phyloP scores from a whole-genome alignment of 2,888 invertebrate genomes.

The Falcaria lacertinaria region DNA sequence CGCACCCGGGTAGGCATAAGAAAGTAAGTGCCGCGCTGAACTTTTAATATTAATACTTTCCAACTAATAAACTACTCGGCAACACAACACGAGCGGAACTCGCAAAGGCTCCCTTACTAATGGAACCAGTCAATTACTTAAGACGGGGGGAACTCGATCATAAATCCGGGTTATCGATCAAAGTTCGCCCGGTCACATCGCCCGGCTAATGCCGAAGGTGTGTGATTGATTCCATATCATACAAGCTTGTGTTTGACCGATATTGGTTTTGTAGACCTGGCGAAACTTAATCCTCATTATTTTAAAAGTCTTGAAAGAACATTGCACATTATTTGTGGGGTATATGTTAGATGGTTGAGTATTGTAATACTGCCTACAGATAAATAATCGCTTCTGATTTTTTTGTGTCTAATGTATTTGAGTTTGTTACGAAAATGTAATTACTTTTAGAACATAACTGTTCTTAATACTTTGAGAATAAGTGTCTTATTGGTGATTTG shows the following conservation, averaged over 20 bases:
- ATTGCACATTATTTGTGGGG: no score
- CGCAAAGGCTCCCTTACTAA: conserved; percentile 46
- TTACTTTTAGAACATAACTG: no score
- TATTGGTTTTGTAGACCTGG: background rate
- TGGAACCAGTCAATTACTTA: conserved; percentile 77
- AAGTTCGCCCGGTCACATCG: conserved; percentile 42
- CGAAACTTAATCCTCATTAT: background rate
- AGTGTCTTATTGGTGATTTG: no score
- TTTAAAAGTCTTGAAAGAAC: no score
- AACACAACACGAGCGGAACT: conserved; percentile 29
- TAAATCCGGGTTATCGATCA: conserved; percentile 74
- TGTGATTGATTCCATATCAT: background rate
- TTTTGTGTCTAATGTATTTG: no score
- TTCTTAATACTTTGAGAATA: no score
- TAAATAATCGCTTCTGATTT: no score
- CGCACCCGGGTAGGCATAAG: no score
- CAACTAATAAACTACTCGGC: conserved; percentile 7
- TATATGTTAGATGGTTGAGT: no score
- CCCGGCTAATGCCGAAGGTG: background rate
- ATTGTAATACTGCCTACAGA: no score
- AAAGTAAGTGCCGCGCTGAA: background rate
- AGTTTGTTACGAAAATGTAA: no score
- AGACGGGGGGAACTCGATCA: conserved; percentile 69
- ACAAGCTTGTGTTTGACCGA: background rate
- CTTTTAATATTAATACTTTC: background rate